Evolutionary conservation across 2,113 vertebrate species (phyloP), one percentile per base, ranked within the genome.

Genomic region (Hippocampus mohnikei): DNA sequence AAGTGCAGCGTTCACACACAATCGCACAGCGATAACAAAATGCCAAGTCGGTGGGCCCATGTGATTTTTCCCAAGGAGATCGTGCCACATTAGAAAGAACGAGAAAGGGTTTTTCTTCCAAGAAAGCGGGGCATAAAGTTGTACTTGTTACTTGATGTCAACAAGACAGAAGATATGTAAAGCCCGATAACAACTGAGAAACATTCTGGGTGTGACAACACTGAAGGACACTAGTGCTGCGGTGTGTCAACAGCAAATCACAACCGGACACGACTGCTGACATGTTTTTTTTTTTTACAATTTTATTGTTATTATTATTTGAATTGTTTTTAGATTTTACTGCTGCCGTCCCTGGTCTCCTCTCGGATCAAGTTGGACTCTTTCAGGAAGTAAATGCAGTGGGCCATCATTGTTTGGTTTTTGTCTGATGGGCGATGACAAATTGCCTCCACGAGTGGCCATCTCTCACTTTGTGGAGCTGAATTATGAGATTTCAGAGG

Each of bases 51-150:
- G 56, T 77, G 64, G 66, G 66, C 56, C 56, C 27, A 42, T 69
- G 81, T 79, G 67, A 86, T 81, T 69, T 70, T 88, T 85, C 82
- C 79, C 83, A 78, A 33, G 80, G 84, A 66, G 84, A 78, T 84
- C 41, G 5, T 42, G 68, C 70, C 72, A 41, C 73, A 44, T 29
- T 20, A 76, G 74, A 81, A 77, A 61, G 23, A 25, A 78, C 72
- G 84, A 77, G 74, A 83, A 79, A 79, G 68, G 81, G 44, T 12
- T 66, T 74, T 69, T 77, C 66, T 76, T 60, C 46, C 52, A 61
- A 56, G 21, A 77, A 82, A 73, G 41, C 48, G 55, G 48, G 48
- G 66, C 42, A 70, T 58, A 72, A 33, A 33, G 29, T 33, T 33
- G 29, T 33, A 33, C 29, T 33, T 33, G 29, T 5, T 33, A 33